A percentile compares a stretch with the other conserved stretches of the same genome.
phyloP scores from a whole-genome alignment of 2,888 invertebrate species.

The Dolomedes plantarius region DNA sequence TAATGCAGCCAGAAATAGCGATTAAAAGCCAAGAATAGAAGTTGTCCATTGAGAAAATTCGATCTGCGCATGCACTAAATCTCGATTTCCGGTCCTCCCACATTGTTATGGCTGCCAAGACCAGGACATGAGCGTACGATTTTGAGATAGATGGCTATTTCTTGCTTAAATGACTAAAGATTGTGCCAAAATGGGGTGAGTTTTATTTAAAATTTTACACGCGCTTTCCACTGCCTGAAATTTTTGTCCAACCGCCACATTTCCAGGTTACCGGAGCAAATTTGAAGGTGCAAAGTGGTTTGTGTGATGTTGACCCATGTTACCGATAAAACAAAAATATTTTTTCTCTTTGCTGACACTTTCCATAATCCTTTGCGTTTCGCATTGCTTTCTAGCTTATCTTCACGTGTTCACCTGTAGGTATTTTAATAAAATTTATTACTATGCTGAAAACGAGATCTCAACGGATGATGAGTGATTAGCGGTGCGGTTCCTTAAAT shows the following conservation, averaged over 20 bases:
- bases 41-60: conserved; percentile 28
- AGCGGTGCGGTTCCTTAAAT: conserved; percentile 4
- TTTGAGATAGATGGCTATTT: conserved; percentile 68
- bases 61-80: conserved; percentile 65
- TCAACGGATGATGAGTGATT: not conserved
- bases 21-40: conserved; percentile 45
- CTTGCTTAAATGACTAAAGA: conserved; percentile 72
- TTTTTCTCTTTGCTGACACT: conserved; percentile 33
- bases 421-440: not conserved
- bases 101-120: conserved; percentile 71
- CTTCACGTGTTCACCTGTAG: conserved; percentile 26
- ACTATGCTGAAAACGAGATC: not conserved
- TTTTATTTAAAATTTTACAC: conserved; percentile 42
- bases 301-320: conserved; percentile 34
- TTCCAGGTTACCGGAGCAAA: conserved; percentile 7
- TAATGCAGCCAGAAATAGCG: conserved; percentile 45
- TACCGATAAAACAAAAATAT: conserved; percentile 26
- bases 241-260: not conserved
- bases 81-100: conserved; percentile 70
- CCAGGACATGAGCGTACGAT: conserved; percentile 66
- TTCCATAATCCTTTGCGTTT: conserved; percentile 26
- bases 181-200: conserved; percentile 73
- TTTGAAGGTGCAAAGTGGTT: conserved; percentile 64
- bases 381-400: not conserved
- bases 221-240: conserved; percentile 5